These are phyloP conservation scores for Meghimatium bilineatum DNA, from an alignment of 2,888 invertebrate genomes.

Conservation along the genomic window DNA sequence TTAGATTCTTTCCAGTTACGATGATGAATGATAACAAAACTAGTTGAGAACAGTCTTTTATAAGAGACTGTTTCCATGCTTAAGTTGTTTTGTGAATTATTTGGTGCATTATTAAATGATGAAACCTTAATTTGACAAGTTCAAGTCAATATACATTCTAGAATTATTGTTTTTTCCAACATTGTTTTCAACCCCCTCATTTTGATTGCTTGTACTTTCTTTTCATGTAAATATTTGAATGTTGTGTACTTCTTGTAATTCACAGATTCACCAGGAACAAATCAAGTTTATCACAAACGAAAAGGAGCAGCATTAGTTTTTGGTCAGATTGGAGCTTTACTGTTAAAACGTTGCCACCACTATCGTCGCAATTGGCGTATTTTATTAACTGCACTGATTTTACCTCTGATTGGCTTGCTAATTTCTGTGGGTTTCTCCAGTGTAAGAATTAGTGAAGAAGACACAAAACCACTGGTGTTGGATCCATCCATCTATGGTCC, in stretches of 20 bases:
- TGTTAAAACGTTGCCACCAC: conserved; percentile 76
- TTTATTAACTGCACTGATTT: conserved; percentile 71
- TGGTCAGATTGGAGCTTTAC: conserved; percentile 68
- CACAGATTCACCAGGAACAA: background rate
- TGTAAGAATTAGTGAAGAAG: conserved; percentile 65
- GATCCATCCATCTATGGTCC: conserved; percentile 75
- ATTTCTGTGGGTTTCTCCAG: conserved; percentile 74
- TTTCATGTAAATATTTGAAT: too few species aligned
- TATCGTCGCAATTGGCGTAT: conserved; percentile 74
- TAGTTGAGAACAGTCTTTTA: too few species aligned
- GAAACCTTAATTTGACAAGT: too few species aligned
- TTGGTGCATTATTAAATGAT: too few species aligned
- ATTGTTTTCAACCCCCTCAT: too few species aligned
- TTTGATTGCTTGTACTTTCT: too few species aligned
- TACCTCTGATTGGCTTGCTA: conserved; percentile 75
- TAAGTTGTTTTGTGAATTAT: too few species aligned
- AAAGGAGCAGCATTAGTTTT: conserved; percentile 55
- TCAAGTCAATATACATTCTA: too few species aligned
- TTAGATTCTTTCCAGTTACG: too few species aligned
- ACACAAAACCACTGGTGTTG: conserved; percentile 69
- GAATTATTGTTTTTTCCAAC: too few species aligned
- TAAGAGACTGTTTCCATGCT: too few species aligned
- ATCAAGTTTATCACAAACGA: conserved; percentile 1
- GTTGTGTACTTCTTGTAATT: conserved; percentile 1
- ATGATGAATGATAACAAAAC: too few species aligned